Conservation (phyloP, 2,113 vertebrate genomes). For the Apteryx mantelli region DNA sequence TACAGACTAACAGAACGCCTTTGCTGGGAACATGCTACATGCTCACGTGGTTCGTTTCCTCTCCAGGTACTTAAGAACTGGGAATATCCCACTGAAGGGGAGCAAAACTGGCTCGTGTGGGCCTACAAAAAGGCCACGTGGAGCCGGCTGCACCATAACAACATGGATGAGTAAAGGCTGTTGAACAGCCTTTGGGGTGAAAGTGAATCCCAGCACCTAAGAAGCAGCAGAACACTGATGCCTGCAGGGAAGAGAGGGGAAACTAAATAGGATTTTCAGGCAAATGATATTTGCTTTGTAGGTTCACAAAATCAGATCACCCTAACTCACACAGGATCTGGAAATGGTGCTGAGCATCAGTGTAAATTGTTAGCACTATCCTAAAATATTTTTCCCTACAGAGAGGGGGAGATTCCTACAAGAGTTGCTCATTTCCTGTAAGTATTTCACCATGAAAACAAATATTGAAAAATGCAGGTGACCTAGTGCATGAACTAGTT, state of each 20-base stretch:
- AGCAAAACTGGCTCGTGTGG: neutral
- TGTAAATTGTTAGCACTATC: neutral
- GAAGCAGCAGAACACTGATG: neutral
- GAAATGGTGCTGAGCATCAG: neutral
- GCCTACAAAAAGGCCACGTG: neutral
- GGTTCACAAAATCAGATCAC: neutral
- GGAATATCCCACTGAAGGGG: neutral
- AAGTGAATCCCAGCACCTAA: neutral
- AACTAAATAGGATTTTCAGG: neutral
- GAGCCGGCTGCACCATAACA: neutral
- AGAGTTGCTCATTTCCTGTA: neutral
- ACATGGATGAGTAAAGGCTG: neutral
- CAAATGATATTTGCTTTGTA: neutral
- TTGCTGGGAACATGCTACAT: neutral
- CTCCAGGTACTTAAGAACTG: rapidly evolving
- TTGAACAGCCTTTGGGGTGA: neutral
- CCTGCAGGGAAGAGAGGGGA: neutral
- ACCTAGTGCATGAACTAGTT: neutral
- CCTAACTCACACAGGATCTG: neutral
- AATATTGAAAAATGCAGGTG: neutral
- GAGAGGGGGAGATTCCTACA: neutral
- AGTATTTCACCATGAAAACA: neutral
- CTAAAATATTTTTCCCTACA: neutral
- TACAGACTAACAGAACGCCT: neutral
- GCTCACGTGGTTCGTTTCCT: too few relatives aligned